Conservation (phyloP, 2,888 invertebrate genomes). For the Palloptera scutellata region DNA sequence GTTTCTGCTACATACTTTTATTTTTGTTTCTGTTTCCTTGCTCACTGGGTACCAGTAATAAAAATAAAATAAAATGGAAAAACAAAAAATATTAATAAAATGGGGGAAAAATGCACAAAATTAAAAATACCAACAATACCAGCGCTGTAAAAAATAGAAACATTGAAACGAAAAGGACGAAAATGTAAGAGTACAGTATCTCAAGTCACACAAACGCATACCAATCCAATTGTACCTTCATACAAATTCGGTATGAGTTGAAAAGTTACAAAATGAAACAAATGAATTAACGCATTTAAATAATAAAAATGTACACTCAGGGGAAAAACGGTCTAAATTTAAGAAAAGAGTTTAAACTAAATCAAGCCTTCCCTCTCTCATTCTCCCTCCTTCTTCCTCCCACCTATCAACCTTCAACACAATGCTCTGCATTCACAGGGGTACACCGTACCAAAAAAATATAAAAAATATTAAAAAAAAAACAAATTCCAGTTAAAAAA, state of each 20-base stretch:
- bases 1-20: too few species aligned
- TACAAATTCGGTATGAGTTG: not conserved
- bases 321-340: too few species aligned
- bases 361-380: too few species aligned
- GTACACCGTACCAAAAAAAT: too few species aligned
- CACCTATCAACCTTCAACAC: too few species aligned
- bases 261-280: conserved; percentile 33
- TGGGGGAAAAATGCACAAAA: conserved; percentile 17
- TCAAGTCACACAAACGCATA: conserved; percentile 11
- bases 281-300: conserved; percentile 52
- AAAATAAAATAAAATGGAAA: conserved; percentile 10
- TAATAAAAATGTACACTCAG: conserved; percentile 22
- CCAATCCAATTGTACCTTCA: conserved; percentile 8
- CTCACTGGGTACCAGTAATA: not conserved
- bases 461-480: too few species aligned
- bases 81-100: not conserved
- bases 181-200: not conserved
- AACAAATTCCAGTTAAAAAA: too few species aligned
- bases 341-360: too few species aligned
- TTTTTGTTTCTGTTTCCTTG: not conserved
- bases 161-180: conserved; percentile 44
- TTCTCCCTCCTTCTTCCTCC: too few species aligned
- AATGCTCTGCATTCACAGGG: too few species aligned
- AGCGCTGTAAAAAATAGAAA: conserved; percentile 34
- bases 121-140: conserved; percentile 30